phyloP scores from a whole-genome alignment of 2,797 vertebrate species.

The Sarcoramphus papa region DNA sequence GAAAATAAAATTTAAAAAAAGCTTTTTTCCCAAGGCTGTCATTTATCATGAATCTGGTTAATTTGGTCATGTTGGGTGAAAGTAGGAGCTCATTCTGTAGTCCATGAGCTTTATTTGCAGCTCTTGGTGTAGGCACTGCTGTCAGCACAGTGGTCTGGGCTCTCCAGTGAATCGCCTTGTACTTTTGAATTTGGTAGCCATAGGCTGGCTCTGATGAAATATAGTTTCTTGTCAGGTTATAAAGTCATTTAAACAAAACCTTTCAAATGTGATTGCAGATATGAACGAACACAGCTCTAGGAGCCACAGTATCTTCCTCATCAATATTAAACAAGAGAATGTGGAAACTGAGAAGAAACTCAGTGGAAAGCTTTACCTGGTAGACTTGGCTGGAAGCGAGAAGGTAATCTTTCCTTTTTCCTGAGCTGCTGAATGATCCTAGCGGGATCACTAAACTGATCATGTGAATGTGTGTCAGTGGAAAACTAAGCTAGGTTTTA shows the following conservation, averaged over 20 bases:
- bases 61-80: background rate
- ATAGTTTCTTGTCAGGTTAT: background rate
- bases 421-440: background rate
- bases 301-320: conserved; percentile 94
- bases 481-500: background rate
- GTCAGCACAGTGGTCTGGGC: background rate
- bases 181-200: background rate
- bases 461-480: background rate
- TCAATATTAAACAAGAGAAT: conserved; percentile 96
- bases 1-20: too few species aligned
- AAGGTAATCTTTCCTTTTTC: conserved; percentile 76
- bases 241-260: background rate
- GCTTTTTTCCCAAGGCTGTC: background rate
- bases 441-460: background rate
- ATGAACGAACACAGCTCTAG: conserved; percentile 98
- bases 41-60: background rate
- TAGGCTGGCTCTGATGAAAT: background rate
- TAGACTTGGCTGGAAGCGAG: conserved; percentile 94
- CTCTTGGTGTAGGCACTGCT: background rate
- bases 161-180: background rate
- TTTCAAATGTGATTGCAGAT: conserved; percentile 72
- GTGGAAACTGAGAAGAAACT: conserved; percentile 94
- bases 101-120: background rate
- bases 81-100: background rate
- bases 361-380: conserved; percentile 93